Conservation (phyloP, 2,888 invertebrate genomes). For the Eristalis arbustorum region DNA sequence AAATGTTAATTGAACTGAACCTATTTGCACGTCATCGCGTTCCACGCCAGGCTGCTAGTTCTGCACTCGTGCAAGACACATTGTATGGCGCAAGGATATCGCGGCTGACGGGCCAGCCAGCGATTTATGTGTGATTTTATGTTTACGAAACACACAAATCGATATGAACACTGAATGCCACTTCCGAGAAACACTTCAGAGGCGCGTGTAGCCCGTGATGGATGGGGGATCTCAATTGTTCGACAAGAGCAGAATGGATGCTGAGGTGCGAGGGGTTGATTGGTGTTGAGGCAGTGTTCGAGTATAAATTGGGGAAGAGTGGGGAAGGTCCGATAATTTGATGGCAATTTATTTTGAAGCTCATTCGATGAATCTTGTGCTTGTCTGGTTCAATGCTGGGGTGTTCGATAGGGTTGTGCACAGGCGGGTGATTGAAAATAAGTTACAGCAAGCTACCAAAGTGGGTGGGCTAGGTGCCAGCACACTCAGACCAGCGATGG, state of each 20-base stretch:
- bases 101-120: slow-evolving; percentile 34
- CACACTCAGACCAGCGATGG: no score
- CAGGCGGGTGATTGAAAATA: no score
- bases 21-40: slow-evolving; percentile 55
- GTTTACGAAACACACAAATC: slow-evolving; percentile 63
- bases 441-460: no score
- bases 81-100: slow-evolving; percentile 36
- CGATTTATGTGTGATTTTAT: slow-evolving; percentile 59
- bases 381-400: no score
- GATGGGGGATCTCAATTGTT: slow-evolving; percentile 32
- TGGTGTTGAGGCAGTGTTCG: not conserved
- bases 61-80: slow-evolving; percentile 29
- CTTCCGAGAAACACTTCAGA: slow-evolving; percentile 57
- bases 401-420: no score
- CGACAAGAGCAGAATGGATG: not conserved
- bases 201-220: slow-evolving; percentile 7
- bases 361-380: no score
- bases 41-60: not conserved
- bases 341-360: no score
- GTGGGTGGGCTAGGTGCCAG: no score
- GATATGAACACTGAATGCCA: slow-evolving; percentile 65
- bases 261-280: not conserved
- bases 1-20: slow-evolving; percentile 69
- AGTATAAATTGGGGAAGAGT: not conserved
- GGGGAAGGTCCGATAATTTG: not conserved